Evolutionary conservation across 1,140 invertebrate genomes (phyloP).

Genomic region (Oryctes rhinoceros): DNA sequence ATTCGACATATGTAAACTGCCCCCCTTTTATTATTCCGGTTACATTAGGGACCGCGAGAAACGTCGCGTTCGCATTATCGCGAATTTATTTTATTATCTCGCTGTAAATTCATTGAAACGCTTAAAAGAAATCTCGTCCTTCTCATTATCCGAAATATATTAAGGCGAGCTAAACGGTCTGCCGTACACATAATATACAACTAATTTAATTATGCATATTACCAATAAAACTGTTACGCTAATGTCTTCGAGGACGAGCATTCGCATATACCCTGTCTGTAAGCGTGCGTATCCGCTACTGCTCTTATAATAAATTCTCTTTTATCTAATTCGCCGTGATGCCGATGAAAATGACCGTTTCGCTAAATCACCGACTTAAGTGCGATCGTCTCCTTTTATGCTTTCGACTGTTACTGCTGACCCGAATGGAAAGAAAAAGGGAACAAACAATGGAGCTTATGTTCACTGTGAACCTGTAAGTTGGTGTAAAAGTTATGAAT

Average conservation of each 20-base stretch:
- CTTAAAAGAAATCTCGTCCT: neutral
- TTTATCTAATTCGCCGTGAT: constrained; percentile 26
- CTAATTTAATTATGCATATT: constrained; percentile 37
- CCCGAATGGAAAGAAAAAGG: too few relatives aligned
- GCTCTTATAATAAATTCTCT: neutral
- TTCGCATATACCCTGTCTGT: too few relatives aligned
- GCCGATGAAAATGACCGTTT: neutral
- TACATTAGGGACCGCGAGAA: neutral
- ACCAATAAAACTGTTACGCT: constrained; percentile 37
- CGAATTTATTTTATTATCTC: constrained; percentile 17
- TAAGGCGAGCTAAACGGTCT: neutral
- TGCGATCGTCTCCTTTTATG: neutral
- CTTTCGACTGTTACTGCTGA: neutral
- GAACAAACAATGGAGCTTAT: too few relatives aligned
- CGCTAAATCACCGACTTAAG: neutral
- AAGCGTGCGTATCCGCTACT: neutral
- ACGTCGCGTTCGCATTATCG: neutral
- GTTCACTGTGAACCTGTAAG: too few relatives aligned
- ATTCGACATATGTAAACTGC: constrained; percentile 13
- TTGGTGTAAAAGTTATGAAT: too few relatives aligned
- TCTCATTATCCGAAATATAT: constrained; percentile 34
- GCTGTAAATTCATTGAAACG: constrained; percentile 2
- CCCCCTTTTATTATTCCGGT: neutral
- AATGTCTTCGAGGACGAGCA: neutral
- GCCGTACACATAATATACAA: constrained; percentile 6